These are phyloP conservation scores for Ellobius talpinus DNA, from an alignment of 2,113 vertebrate genomes.

Conservation along the genomic window DNA sequence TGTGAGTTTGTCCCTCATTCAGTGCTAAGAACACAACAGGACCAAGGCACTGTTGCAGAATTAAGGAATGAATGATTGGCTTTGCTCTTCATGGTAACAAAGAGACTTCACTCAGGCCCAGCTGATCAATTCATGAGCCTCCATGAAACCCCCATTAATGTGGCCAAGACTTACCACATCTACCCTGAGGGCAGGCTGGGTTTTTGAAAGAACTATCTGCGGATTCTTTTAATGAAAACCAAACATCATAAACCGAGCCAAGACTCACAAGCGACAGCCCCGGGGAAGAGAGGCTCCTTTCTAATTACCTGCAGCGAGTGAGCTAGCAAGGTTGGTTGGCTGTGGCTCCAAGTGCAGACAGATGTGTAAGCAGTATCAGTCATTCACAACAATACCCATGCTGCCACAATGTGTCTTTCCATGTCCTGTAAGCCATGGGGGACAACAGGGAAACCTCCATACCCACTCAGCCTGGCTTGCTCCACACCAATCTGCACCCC, in stretches of 20 bases:
- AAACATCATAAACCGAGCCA: slow-evolving; percentile 38
- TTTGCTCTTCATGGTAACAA: accelerated
- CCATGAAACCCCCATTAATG: not conserved
- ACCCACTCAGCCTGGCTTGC: not conserved
- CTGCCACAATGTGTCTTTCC: not conserved
- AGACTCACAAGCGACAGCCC: slow-evolving; percentile 5
- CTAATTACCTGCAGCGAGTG: not conserved
- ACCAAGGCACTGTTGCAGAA: accelerated
- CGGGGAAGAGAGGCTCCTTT: not conserved
- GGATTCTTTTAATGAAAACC: slow-evolving; percentile 71
- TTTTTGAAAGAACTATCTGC: slow-evolving; percentile 49
- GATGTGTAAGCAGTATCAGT: not conserved
- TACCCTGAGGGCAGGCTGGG: slow-evolving; percentile 45
- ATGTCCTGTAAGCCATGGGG: not conserved
- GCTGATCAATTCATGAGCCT: not conserved
- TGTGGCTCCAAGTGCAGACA: accelerated
- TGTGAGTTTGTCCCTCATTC: accelerated
- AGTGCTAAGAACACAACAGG: not conserved
- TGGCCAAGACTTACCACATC: slow-evolving; percentile 40
- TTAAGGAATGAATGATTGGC: not conserved
- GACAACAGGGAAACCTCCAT: accelerated
- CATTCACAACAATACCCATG: accelerated
- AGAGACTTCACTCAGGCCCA: not conserved
- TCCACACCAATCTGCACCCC: not conserved
- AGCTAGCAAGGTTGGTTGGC: not conserved